Evolutionary conservation across 92 coral and sea anemone genomes (phyloP).

Genomic region (Porites rus): DNA sequence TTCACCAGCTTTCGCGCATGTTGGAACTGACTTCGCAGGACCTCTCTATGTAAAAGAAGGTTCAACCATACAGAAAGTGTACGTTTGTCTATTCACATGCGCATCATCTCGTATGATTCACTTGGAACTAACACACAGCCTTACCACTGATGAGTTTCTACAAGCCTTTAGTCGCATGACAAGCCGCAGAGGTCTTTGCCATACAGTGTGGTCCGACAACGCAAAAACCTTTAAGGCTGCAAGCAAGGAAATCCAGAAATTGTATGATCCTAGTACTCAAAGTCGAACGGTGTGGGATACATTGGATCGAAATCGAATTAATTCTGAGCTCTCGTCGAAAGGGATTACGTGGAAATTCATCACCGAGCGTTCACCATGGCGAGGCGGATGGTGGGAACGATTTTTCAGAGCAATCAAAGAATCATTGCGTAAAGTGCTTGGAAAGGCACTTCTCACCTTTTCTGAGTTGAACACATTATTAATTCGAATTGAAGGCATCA

Average conservation of each 20-base stretch:
- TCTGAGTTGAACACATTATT: no score
- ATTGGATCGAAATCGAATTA: conserved; percentile 33
- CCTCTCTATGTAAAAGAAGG: conserved; percentile 38
- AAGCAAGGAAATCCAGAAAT: conserved; percentile 14
- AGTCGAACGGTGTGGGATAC: conserved; percentile 19
- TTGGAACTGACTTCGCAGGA: conserved; percentile 54
- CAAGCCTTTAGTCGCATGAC: conserved; percentile 34
- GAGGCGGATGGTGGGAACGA: conserved; percentile 49
- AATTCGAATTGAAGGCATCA: no score
- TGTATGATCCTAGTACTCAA: conserved; percentile 1
- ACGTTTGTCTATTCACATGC: conserved; percentile 49
- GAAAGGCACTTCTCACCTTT: no score
- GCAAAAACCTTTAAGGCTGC: conserved; percentile 43
- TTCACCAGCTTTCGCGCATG: conserved; percentile 27
- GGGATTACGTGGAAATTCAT: conserved; percentile 48
- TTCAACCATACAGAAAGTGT: conserved; percentile 18
- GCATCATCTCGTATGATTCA: conserved; percentile 41
- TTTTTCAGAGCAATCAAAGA: conserved; percentile 34
- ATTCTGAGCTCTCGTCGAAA: conserved; percentile 21
- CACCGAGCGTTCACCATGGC: conserved; percentile 44
- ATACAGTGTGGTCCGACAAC: conserved; percentile 31
- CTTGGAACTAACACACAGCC: conserved; percentile 43
- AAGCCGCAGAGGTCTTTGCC: conserved; percentile 25
- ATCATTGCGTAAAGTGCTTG: not conserved
- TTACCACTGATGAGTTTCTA: conserved; percentile 41